Evolutionary conservation across 2,113 vertebrate species (phyloP).

Genomic region (Chamaetylas fuelleborni): DNA sequence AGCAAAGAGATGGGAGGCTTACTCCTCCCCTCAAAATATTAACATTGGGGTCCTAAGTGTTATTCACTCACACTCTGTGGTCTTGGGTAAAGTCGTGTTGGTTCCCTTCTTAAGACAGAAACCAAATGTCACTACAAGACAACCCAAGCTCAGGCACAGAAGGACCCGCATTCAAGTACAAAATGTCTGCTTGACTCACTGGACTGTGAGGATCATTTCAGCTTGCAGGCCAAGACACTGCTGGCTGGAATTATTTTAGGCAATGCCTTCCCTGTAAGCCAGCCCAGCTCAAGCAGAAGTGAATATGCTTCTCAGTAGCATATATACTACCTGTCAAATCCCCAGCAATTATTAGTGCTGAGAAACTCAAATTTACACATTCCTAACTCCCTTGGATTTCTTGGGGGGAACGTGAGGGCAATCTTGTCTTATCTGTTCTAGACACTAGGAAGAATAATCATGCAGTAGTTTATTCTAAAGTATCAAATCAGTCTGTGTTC

Average conservation of each 20-base stretch:
- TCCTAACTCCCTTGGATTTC: background rate
- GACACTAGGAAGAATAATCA: background rate
- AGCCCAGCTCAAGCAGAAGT: background rate
- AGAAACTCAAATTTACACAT: background rate
- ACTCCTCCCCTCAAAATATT: background rate
- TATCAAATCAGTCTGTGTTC: background rate
- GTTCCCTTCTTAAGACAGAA: background rate
- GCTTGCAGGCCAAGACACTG: background rate
- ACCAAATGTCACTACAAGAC: background rate
- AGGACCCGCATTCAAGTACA: background rate
- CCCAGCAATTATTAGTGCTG: background rate
- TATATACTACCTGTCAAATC: background rate
- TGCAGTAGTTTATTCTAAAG: background rate
- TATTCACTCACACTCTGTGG: conserved; percentile 9
- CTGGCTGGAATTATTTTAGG: background rate
- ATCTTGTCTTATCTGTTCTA: background rate
- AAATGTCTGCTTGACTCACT: background rate
- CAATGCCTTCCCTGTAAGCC: background rate
- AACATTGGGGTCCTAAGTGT: background rate
- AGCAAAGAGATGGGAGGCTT: background rate
- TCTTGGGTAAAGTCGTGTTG: background rate
- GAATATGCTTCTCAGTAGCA: background rate
- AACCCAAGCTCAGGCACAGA: background rate
- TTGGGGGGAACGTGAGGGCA: background rate
- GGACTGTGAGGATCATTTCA: background rate